A percentile compares a stretch with the other conserved stretches of the same genome.
Evolutionary conservation across 2,888 invertebrate genomes (phyloP).

Genomic region (Bimastos eiseni): DNA sequence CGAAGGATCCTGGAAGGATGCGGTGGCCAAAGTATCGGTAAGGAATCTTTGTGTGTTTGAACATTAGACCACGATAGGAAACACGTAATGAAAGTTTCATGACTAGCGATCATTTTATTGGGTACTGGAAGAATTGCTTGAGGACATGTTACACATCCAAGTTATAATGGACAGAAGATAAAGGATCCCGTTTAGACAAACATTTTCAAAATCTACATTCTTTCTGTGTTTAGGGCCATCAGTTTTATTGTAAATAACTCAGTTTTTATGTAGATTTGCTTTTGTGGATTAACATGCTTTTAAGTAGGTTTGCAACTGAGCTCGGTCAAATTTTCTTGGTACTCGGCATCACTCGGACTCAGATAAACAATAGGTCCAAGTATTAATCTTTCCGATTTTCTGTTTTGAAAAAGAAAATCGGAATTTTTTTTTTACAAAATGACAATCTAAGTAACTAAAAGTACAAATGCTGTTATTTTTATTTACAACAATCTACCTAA

Average conservation of each 20-base stretch:
- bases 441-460: too few relatives aligned
- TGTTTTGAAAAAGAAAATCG: too few relatives aligned
- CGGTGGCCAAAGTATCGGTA: conserved; percentile 76
- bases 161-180: not conserved
- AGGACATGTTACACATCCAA: not conserved
- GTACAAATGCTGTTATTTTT: too few relatives aligned
- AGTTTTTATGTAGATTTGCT: not conserved
- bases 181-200: not conserved
- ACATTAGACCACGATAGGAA: not conserved
- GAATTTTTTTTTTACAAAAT: too few relatives aligned
- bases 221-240: not conserved
- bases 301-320: too few relatives aligned
- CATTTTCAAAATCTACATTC: not conserved
- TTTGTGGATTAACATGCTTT: not conserved
- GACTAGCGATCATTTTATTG: not conserved
- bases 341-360: too few relatives aligned
- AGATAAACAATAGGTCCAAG: too few relatives aligned
- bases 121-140: not conserved
- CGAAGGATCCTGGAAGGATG: conserved; percentile 71
- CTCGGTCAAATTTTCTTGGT: too few relatives aligned
- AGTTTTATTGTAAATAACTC: not conserved
- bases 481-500: too few relatives aligned
- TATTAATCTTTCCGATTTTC: too few relatives aligned
- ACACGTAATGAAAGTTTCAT: not conserved
- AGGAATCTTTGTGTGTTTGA: not conserved